Evolutionary conservation across 2,888 invertebrate species (phyloP).

Genomic region (Thumatha senex): DNA sequence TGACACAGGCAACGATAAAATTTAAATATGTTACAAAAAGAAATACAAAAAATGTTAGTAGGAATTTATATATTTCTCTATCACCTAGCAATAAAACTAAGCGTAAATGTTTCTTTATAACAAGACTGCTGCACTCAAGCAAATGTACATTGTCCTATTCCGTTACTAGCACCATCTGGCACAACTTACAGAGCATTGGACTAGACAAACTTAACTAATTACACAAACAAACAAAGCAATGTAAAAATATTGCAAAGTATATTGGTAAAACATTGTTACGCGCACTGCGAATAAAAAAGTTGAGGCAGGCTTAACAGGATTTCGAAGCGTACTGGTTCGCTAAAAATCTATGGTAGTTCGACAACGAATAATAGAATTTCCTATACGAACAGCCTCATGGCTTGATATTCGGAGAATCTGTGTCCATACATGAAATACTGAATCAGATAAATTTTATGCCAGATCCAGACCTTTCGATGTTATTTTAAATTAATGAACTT

Average conservation of each 20-base stretch:
- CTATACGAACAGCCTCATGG: slow-evolving; percentile 6
- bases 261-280: slow-evolving; percentile 25
- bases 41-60: no score
- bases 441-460: background rate
- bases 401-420: slow-evolving; percentile 3
- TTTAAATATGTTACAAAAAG: no score
- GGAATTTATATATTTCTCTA: no score
- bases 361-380: slow-evolving; percentile 26
- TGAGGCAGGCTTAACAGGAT: slow-evolving; percentile 17
- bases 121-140: slow-evolving; percentile 6
- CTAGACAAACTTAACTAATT: slow-evolving; percentile 26
- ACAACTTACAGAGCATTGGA: slow-evolving; percentile 2
- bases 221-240: slow-evolving; percentile 11
- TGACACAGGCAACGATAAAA: no score
- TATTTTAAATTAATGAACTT: background rate
- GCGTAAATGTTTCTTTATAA: slow-evolving; percentile 4
- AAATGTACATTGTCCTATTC: slow-evolving; percentile 4
- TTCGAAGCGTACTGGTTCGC: slow-evolving; percentile 22
- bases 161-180: slow-evolving; percentile 10
- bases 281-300: slow-evolving; percentile 15
- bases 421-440: background rate
- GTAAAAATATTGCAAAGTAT: slow-evolving; percentile 23
- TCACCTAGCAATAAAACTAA: no score
- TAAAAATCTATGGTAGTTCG: slow-evolving; percentile 26
- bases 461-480: slow-evolving; percentile 1